Evolutionary conservation across 1,140 invertebrate species (phyloP).

Genomic region (Trinorchestia longiramus): DNA sequence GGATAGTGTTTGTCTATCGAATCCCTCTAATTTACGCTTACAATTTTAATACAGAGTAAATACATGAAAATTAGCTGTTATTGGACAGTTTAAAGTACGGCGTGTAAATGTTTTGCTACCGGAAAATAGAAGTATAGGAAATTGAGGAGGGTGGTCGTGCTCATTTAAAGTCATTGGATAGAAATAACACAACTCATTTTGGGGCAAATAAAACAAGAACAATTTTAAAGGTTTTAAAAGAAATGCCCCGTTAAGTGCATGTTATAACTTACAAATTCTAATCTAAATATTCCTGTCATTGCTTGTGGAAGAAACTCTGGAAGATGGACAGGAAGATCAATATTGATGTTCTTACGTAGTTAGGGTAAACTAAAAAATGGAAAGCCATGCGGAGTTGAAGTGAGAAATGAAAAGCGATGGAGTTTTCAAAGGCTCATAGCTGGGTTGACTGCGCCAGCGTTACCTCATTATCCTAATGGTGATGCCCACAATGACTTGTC

Average conservation of each 20-base stretch:
- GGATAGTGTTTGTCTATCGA: not conserved
- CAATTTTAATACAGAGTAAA: not conserved
- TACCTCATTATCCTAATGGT: slow-evolving; percentile 8
- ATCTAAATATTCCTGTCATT: not conserved
- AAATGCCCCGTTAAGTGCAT: too few relatives aligned
- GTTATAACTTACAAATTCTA: not conserved
- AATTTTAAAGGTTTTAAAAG: not conserved
- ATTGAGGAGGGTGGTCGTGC: not conserved
- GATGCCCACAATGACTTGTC: not conserved
- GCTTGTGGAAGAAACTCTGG: not conserved
- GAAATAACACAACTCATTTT: not conserved
- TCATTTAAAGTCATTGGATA: not conserved
- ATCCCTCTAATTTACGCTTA: not conserved
- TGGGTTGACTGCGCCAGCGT: not conserved
- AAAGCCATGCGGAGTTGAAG: not conserved
- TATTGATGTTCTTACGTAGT: not conserved
- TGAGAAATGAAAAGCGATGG: not conserved
- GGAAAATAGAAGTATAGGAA: not conserved
- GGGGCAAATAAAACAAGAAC: not conserved
- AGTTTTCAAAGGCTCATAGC: not conserved
- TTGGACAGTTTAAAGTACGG: not conserved
- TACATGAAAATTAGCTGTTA: not conserved
- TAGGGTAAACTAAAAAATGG: not conserved
- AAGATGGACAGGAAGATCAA: not conserved
- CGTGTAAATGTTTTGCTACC: not conserved